Percentiles rank a stretch among this genome's conserved stretches.
These are phyloP conservation scores for Schizotus pectinicornis DNA, from an alignment of 2,888 invertebrate genomes.

Conservation along the genomic window DNA sequence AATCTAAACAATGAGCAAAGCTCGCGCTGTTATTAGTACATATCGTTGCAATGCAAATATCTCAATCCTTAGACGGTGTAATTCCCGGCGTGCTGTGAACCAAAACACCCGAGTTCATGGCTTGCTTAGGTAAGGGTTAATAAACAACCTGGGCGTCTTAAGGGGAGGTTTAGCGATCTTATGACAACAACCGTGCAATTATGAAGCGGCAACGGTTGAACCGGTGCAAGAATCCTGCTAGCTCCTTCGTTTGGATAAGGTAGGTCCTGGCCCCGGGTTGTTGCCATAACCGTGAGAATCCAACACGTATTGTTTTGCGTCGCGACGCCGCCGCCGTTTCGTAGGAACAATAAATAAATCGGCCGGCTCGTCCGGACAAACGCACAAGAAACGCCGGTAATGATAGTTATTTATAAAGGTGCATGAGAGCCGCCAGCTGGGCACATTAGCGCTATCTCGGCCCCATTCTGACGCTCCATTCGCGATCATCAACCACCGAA, in stretches of 20 bases:
- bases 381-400: constrained; percentile 38
- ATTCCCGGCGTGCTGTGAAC: constrained; percentile 25
- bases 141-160: constrained; percentile 40
- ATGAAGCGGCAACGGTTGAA: constrained; percentile 33
- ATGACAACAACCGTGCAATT: constrained; percentile 49
- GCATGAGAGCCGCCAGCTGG: constrained; percentile 54
- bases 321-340: not conserved
- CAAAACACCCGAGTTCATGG: constrained; percentile 29
- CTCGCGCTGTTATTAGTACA: constrained; percentile 29
- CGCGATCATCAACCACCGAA: constrained; percentile 41
- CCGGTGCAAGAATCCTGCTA: constrained; percentile 18
- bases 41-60: constrained; percentile 33
- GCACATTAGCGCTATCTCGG: constrained; percentile 54
- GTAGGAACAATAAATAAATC: too few species aligned
- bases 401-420: constrained; percentile 58
- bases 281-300: not conserved
- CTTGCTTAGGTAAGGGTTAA: constrained; percentile 32
- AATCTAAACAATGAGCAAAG: constrained; percentile 31
- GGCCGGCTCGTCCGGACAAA: too few species aligned
- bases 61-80: constrained; percentile 28
- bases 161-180: constrained; percentile 45
- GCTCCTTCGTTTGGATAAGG: not conserved
- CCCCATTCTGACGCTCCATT: constrained; percentile 42
- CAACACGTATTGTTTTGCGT: not conserved
- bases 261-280: not conserved